Evolutionary conservation across 2,797 vertebrate species (phyloP), one percentile per base, ranked within the genome.

Genomic region (Paratrypauchen microcephalus): DNA sequence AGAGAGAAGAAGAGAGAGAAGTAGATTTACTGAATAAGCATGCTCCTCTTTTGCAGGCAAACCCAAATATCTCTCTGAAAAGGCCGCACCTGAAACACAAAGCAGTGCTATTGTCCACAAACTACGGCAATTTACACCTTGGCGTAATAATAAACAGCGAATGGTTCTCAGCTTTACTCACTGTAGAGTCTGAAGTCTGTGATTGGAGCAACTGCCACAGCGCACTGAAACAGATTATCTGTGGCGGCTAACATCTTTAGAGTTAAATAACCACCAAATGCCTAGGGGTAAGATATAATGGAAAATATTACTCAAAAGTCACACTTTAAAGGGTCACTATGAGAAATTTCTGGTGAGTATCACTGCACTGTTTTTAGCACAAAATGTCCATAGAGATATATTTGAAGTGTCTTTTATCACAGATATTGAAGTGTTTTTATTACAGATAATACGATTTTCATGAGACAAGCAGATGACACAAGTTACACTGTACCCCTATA

Each of bases 121-220:
- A 48, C 8, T 39, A 13, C 59, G 15, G 9, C 8, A 18, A 19
- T 21, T 45, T 6, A 19, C 19, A 12, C 12, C 4, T 7, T 12
- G 3, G 2, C 63, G 16, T 36, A 26, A 71, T 54, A 74, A 70
- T 39, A 65, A 16, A 67, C 55, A 45, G 70, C 41, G 52, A 47
- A n/a, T 12, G 16, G 30, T n/a, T 13, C 9, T 24, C 6, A 63
- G 73, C 39, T 64, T 5, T 23, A 89, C 94, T 93, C 73, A 95
- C 95, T 94, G 47, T 95, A 94, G 66, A 95, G 90, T 74, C 87
- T 93, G 85, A 95, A 95, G 84, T 94, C 93, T 21, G 93, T 95
- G 68, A 95, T 90, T 1, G 95, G 95, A 18, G 95, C 93, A 70
- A 91, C 83, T 2, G 89, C 88, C 0, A 88, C 92, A 0, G 92